Percentiles rank a stretch among this genome's conserved stretches.
phyloP scores from a whole-genome alignment of 2,888 invertebrate species.

The Noctua janthina region DNA sequence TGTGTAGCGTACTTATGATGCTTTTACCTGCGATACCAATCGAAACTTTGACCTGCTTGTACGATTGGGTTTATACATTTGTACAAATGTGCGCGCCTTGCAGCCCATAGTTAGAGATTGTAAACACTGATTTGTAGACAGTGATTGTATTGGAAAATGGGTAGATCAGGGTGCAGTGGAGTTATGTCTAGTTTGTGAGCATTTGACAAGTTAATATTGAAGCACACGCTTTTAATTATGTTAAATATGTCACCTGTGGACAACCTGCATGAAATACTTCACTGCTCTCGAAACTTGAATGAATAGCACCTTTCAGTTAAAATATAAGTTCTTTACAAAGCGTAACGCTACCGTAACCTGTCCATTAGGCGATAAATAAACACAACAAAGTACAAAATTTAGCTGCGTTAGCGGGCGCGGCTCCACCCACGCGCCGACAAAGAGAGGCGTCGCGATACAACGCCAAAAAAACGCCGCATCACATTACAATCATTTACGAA shows the following conservation, averaged over 20 bases:
- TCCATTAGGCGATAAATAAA: conserved; percentile 88
- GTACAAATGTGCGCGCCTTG: not conserved
- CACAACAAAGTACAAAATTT: conserved; percentile 82
- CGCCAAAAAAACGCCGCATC: conserved; percentile 86
- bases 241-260: not conserved
- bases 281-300: conserved; percentile 30
- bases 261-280: not conserved
- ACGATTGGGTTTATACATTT: not conserved
- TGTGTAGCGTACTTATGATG: conserved; percentile 40
- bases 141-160: not conserved
- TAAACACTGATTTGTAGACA: not conserved
- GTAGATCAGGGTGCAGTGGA: not conserved
- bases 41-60: conserved; percentile 46
- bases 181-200: not conserved
- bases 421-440: conserved; percentile 83
- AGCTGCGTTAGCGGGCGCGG: conserved; percentile 76
- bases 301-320: conserved; percentile 45
- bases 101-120: not conserved
- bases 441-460: conserved; percentile 77
- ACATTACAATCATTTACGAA: conserved; percentile 90
- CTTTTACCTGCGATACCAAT: conserved; percentile 48
- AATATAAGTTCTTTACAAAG: conserved; percentile 50
- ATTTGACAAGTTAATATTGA: not conserved
- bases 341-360: conserved; percentile 80
- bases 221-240: not conserved